A percentile compares a stretch with the other conserved stretches of the same genome.
phyloP scores from a whole-genome alignment of 1,140 invertebrate genomes.

The Gyrodactylus bullatarudis region DNA sequence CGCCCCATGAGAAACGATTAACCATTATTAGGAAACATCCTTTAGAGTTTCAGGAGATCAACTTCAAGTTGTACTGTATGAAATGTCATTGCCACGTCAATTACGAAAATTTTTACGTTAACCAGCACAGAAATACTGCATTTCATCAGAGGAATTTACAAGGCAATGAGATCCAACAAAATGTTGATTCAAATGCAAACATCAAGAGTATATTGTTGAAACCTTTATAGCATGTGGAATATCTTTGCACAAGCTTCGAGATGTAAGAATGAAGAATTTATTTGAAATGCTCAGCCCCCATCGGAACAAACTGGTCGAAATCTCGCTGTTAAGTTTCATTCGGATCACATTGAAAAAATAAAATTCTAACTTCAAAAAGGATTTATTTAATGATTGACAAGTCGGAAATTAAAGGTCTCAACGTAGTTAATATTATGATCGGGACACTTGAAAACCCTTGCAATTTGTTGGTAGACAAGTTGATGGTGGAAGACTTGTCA shows the following conservation, averaged over 20 bases:
- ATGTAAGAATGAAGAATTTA: neutral
- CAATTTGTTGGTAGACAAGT: neutral
- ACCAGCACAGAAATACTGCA: neutral
- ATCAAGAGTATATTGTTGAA: neutral
- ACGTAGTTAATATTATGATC: neutral
- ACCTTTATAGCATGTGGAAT: neutral
- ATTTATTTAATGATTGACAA: neutral
- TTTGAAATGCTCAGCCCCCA: neutral
- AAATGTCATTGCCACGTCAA: neutral
- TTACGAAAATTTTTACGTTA: neutral
- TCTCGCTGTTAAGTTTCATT: neutral
- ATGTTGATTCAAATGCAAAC: neutral
- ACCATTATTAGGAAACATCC: neutral
- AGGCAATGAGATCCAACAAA: neutral
- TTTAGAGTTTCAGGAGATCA: neutral
- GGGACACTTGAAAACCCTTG: neutral
- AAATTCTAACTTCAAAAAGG: neutral
- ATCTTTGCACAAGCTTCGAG: neutral
- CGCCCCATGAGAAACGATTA: neutral
- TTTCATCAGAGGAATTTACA: neutral
- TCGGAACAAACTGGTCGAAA: neutral
- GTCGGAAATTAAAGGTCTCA: neutral
- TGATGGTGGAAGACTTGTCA: neutral
- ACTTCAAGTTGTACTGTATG: neutral
- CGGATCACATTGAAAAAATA: neutral